phyloP scores from a whole-genome alignment of 1,140 invertebrate genomes.

The Elysia chlorotica region DNA sequence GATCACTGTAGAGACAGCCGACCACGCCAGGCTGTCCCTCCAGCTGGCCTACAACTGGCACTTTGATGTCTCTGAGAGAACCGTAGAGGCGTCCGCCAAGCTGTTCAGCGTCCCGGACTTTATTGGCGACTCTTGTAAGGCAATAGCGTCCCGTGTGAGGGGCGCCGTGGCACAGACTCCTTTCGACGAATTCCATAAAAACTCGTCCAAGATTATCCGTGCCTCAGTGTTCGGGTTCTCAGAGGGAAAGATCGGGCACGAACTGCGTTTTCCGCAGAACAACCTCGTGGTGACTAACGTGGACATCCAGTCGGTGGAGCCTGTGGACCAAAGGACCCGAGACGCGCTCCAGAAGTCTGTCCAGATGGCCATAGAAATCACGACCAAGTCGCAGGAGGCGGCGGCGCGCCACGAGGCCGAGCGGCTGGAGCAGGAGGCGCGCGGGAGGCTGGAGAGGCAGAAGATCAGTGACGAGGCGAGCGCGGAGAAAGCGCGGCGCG shows the following conservation, averaged over 20 bases:
- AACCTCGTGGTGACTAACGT: constrained; percentile 61
- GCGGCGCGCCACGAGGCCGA: constrained; percentile 64
- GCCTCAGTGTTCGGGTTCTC: constrained; percentile 62
- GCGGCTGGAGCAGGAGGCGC: constrained; percentile 63
- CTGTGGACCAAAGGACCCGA: constrained; percentile 63
- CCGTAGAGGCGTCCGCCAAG: constrained; percentile 45
- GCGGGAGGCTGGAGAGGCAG: constrained; percentile 61
- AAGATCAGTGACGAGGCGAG: constrained; percentile 61
- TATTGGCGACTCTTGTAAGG: constrained; percentile 64
- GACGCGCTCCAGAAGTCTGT: constrained; percentile 64
- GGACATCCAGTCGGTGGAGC: constrained; percentile 64
- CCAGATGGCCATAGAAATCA: constrained; percentile 63
- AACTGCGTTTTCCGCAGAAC: constrained; percentile 60
- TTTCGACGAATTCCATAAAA: constrained; percentile 65
- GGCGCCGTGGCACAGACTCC: constrained; percentile 60
- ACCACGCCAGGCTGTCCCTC: constrained; percentile 62
- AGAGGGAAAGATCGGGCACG: constrained; percentile 50
- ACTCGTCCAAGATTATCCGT: constrained; percentile 62
- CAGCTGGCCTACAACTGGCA: constrained; percentile 65
- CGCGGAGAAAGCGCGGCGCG: constrained; percentile 57
- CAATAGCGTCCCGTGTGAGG: constrained; percentile 62
- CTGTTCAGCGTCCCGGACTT: constrained; percentile 65
- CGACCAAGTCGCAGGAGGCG: constrained; percentile 63
- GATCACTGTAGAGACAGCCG: constrained; percentile 63
- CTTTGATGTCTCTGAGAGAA: constrained; percentile 55